Evolutionary conservation across 2,888 invertebrate species (phyloP), one percentile per base, ranked within the genome.

Genomic region (Tetragonisca angustula): DNA sequence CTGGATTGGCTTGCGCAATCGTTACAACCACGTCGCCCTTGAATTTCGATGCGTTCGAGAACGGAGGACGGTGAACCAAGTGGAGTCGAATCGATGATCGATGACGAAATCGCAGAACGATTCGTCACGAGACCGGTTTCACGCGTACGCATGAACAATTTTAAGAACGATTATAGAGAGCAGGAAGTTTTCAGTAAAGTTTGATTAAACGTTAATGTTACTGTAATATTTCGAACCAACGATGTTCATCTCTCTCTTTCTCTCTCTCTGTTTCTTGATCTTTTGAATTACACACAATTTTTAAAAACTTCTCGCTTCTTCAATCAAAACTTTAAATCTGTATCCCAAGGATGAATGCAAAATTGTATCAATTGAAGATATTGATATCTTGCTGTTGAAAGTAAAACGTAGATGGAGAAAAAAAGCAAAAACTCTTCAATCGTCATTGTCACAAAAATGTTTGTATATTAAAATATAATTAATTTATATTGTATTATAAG

Each of bases 1-100:
- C 27, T 32, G 32, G 61, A 81, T 21, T 73, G 73, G 27, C 19
- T 81, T 62, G 67, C 72, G 69, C 64, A 59, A 81, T 69, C 68
- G 54, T 73, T 68, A 50, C 50, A 27, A 43, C 50, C 36, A 17
- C 9, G 54, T n/a, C 32, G 73, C 69, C 81, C 73, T 81, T 81
- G 81, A 80, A 80, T 81, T 73, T 69, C 32, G 54, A 80, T 43
- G 61, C 36, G 62, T 36, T 32, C 2, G 36, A 9, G 9, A 61
- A 21, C 36, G 19, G 49, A n/a, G 61, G 72, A 32, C 72, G 65
- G 52, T 80, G 79, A 71, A 79, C 67, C 52, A 17, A 19, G 15
- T 5, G 43, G 17, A 15, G 43, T 62, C 52, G 59, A 56, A 56
- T 17, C 24, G 67, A 68, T 27, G n/a, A n/a, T 36, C 70, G 50